Base-by-base conservation (phyloP, 2,113 vertebrate genomes). In the Epinephelus lanceolatus region DNA sequence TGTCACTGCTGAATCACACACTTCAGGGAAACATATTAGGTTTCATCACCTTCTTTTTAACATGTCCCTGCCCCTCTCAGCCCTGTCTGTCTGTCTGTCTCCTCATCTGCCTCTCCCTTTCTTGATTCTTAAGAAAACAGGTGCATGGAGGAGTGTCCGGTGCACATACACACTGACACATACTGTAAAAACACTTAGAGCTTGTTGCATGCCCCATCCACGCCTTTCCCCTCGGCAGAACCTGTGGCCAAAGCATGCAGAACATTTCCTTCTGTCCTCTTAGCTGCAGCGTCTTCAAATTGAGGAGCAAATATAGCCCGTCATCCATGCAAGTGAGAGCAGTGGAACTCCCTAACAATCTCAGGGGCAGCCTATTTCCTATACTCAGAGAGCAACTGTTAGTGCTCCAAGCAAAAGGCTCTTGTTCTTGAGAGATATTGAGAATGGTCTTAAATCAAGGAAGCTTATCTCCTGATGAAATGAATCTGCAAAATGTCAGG, bases 231-330 rank as follows among this genome's bases (percentile, higher is more conserved):
- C 65, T 70, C 10, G 78, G 61, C 71, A 75, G 66, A 92, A 85
- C 92, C 91, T 91, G 91, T 86, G 66, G 76, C 91, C 79, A 93
- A 91, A 92, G 90, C 87, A 94, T 91, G 91, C 86, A 76, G 79
- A 93, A 85, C 82, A 94, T 94, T 91, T 94, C 90, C 91, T 89
- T 83, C 81, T 89, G 84, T 92, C 83, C 67, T 53, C 30, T 2
- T 81, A 77, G 81, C 84, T 89, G 88, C 71, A 89, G 84, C 56
- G 84, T 75, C 90, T 87, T 85, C 88, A 84, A 49, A 86, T 89
- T 73, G 55, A 80, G 60, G 19, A 69, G 61, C 87, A 91, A 87
- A 93, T 89, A 91, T 94, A 94, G 90, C 42, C 68, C 52, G 71
- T 70, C 62, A 19, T 86, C 75, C 62, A 60, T 84, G 71, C 78